Conservation (phyloP, 2,888 invertebrate species). For the Pocota personata region DNA sequence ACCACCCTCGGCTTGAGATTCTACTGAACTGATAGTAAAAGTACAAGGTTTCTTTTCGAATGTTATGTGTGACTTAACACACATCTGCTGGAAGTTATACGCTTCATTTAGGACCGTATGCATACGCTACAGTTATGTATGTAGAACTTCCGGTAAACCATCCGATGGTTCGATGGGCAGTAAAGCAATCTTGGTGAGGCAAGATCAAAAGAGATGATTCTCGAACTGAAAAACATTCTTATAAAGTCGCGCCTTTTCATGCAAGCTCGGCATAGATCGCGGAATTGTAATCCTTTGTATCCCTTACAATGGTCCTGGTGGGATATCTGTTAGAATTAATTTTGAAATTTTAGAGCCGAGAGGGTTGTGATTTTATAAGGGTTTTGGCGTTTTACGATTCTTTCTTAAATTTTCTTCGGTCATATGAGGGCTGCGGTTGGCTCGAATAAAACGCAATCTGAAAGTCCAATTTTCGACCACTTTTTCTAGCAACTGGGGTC, state of each 20-base stretch:
- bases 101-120: conserved; percentile 67
- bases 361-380: conserved; percentile 1
- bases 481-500: no score
- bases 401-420: conserved; percentile 39
- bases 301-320: conserved; percentile 47
- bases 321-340: conserved; percentile 17
- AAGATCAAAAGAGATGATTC: conserved; percentile 66
- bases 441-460: no score
- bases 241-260: conserved; percentile 73
- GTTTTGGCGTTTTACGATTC: conserved; percentile 51
- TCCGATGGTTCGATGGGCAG: conserved; percentile 68
- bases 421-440: no score
- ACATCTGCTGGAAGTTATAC: conserved; percentile 68
- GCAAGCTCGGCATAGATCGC: conserved; percentile 66
- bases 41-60: conserved; percentile 63
- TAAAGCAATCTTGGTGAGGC: conserved; percentile 68
- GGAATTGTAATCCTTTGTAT: conserved; percentile 51
- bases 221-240: conserved; percentile 70
- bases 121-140: conserved; percentile 66
- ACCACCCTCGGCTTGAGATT: conserved; percentile 43
- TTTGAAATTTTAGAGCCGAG: background rate
- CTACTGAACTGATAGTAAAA: conserved; percentile 46
- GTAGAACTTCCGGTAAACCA: conserved; percentile 66
- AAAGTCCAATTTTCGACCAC: no score
- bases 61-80: conserved; percentile 67